Conservation (phyloP, 37 sponge, comb jelly and placozoan species). For the Mnemiopsis leidyi region DNA sequence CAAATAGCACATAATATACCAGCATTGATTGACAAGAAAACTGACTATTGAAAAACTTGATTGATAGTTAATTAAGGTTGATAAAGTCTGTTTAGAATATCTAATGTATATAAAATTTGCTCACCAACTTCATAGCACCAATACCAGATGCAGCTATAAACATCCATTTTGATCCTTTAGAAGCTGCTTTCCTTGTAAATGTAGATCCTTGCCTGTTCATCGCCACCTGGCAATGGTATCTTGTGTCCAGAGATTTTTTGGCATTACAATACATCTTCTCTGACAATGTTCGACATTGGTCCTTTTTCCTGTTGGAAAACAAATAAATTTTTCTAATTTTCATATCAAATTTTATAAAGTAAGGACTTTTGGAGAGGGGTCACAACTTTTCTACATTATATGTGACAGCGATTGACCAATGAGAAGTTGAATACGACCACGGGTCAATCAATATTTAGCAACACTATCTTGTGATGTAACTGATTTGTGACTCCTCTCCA, state of each 20-base stretch:
- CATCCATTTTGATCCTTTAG: constrained; percentile 44
- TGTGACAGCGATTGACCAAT: too few relatives aligned
- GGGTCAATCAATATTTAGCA: too few relatives aligned
- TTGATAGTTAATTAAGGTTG: too few relatives aligned
- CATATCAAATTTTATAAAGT: too few relatives aligned
- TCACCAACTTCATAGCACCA: constrained; percentile 49
- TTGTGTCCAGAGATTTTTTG: not conserved
- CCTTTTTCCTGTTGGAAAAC: not conserved
- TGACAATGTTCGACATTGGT: not conserved
- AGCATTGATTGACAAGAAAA: not conserved
- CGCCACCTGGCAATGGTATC: not conserved
- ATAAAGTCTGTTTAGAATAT: not conserved
- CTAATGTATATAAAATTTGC: not conserved
- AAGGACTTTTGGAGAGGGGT: too few relatives aligned
- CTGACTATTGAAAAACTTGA: not conserved
- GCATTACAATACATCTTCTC: constrained; percentile 26
- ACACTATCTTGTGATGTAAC: too few relatives aligned
- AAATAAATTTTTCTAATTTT: too few relatives aligned
- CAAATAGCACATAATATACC: not conserved
- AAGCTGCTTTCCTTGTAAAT: not conserved
- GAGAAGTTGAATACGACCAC: too few relatives aligned
- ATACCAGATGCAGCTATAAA: constrained; percentile 16
- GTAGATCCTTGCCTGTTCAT: constrained; percentile 8
- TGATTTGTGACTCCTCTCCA: too few relatives aligned
- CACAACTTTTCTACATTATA: too few relatives aligned